Evolutionary conservation across 1,140 invertebrate species (phyloP).

Genomic region (Calephelis virginiensis): DNA sequence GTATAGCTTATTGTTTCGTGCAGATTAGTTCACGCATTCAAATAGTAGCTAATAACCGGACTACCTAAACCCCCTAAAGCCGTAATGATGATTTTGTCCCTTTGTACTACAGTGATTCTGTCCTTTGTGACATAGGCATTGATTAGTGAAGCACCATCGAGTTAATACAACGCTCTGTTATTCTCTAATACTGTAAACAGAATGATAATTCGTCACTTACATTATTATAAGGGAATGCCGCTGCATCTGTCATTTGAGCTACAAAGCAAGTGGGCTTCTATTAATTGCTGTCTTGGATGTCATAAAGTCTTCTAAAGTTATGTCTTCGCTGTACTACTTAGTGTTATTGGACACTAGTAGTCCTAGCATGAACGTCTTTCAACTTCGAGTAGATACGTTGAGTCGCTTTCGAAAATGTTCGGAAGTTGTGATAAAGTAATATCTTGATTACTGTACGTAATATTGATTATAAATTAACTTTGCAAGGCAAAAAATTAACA

Average conservation of each 20-base stretch:
- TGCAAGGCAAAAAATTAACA: no score
- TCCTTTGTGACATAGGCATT: slow-evolving; percentile 1
- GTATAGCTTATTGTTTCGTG: background rate
- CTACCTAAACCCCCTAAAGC: no score
- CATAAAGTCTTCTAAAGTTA: no score
- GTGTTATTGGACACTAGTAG: no score
- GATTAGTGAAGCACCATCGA: background rate
- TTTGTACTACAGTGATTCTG: background rate
- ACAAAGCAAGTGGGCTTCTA: background rate
- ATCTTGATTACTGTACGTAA: no score
- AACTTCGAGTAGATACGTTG: no score
- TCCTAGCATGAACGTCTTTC: no score
- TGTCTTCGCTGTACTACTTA: no score
- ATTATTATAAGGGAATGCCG: slow-evolving; percentile 1
- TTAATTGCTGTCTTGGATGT: no score
- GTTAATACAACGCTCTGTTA: slow-evolving; percentile 2
- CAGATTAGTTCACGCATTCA: background rate
- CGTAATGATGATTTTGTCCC: slow-evolving; percentile 1
- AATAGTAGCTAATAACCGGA: background rate
- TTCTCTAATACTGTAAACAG: slow-evolving; percentile 1
- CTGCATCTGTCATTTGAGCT: background rate
- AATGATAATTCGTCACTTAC: slow-evolving; percentile 8
- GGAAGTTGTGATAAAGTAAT: no score
- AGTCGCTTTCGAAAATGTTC: no score
- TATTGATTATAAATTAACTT: no score